phyloP scores from a whole-genome alignment of 2,888 invertebrate species.

The Hydrotaea cyrtoneurina region DNA sequence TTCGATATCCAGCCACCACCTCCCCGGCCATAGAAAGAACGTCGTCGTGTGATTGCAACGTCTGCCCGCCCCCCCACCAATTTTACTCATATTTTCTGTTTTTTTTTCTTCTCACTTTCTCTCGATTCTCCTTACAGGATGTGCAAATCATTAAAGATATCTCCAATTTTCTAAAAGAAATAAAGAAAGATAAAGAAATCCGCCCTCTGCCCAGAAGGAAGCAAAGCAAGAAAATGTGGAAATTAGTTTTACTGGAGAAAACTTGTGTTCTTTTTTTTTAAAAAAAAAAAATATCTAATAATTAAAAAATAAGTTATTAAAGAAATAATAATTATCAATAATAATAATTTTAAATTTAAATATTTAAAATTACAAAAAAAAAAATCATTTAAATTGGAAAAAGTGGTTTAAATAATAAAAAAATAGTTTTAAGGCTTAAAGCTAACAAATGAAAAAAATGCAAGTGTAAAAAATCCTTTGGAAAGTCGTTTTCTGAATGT shows the following conservation, averaged over 20 bases:
- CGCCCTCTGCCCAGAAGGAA: slow-evolving; percentile 40
- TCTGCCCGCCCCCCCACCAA: no score
- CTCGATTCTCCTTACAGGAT: slow-evolving; percentile 67
- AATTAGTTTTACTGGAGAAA: slow-evolving; percentile 68
- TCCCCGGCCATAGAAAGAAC: neutral
- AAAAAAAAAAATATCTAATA: slow-evolving; percentile 51
- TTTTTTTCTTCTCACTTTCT: slow-evolving; percentile 30
- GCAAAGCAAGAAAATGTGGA: slow-evolving; percentile 58
- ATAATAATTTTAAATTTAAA: slow-evolving; percentile 23
- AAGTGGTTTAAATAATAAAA: slow-evolving; percentile 54
- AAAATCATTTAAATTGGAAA: slow-evolving; percentile 48
- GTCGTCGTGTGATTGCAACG: no score
- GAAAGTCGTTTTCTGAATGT: slow-evolving; percentile 62
- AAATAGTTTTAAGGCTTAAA: slow-evolving; percentile 64
- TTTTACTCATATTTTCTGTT: slow-evolving; percentile 12
- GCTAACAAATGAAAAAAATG: slow-evolving; percentile 58
- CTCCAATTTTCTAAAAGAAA: slow-evolving; percentile 66
- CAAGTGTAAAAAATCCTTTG: slow-evolving; percentile 58
- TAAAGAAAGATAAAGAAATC: slow-evolving; percentile 59
- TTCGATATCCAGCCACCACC: no score
- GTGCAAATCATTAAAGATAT: slow-evolving; percentile 70
- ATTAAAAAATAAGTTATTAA: slow-evolving; percentile 34
- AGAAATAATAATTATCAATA: slow-evolving; percentile 14
- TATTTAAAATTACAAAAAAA: slow-evolving; percentile 26
- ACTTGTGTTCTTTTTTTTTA: slow-evolving; percentile 71